Base-by-base conservation (phyloP, 2,888 invertebrate species). In the Drosophila phalerata region DNA sequence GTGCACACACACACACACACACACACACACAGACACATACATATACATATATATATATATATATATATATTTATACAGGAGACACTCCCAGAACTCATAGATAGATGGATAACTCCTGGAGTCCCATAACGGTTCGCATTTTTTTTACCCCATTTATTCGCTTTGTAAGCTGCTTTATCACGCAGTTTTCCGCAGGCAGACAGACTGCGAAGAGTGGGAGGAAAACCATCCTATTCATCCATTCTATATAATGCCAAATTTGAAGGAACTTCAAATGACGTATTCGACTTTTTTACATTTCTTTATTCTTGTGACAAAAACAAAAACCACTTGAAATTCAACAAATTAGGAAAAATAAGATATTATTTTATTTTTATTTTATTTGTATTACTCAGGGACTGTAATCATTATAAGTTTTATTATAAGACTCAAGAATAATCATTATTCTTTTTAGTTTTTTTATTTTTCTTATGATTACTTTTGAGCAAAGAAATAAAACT, bases 1-100 rank as follows among this genome's bases (percentile, higher is more conserved):
- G 13, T 53, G 52, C 38, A 22, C 56, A 38, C 53, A 48, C 6
- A 69, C 30, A 15, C 10, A 30, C 17, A 55, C 10, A 19, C 5
- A 42, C 17, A 38, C 34, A 32, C 19, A 13, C 15, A 37, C 6
- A 15, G 2, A 2, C 13, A 38, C 15, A 38, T 3, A 17, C 17
- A 17, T 17, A 10, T 15, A 38, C 1, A 17, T 10, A 19, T 6
- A 42, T 1, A 5, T 19, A 15, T 13, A 0, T 3, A 42, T 13
- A 2, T 42, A 38, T 2, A 13, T 30, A 38, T 38, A 8, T 1
- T 3, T 38, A 38, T 37, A n/a, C 6, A 37, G n/a, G 8, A 1
- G 8, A n/a, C 28, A 43, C 22, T 19, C 43, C 22, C 43, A 22
- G 43, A 22, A n/a, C 32, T 19, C 49, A 19, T 13, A 19, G 4